These are phyloP conservation scores for Athrips mouffetella DNA, from an alignment of 2,888 invertebrate species.

Conservation along the genomic window DNA sequence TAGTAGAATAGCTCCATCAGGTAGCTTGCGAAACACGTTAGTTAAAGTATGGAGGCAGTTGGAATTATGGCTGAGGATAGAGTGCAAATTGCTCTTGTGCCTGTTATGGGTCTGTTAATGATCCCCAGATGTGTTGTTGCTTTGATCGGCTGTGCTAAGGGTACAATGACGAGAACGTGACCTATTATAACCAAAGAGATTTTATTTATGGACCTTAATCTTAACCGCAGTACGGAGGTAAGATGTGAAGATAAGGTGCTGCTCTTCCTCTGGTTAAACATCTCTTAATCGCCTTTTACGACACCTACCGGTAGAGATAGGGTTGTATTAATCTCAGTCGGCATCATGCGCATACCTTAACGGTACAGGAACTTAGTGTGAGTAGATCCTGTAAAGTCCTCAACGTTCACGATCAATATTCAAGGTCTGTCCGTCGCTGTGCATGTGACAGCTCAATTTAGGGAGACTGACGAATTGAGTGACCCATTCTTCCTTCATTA, in stretches of 20 bases:
- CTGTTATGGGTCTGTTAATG: background rate
- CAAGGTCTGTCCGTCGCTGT: background rate
- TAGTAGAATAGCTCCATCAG: too few species aligned
- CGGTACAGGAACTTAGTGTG: background rate
- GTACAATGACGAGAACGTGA: background rate
- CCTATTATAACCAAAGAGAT: too few species aligned
- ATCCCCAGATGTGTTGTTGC: background rate
- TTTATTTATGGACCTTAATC: too few species aligned
- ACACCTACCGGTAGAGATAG: too few species aligned
- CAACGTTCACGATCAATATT: constrained; percentile 3
- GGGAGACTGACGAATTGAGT: background rate
- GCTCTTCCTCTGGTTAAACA: too few species aligned
- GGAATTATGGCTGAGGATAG: background rate
- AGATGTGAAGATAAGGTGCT: too few species aligned
- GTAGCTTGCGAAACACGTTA: too few species aligned
- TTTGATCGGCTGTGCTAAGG: background rate
- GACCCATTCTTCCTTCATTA: background rate
- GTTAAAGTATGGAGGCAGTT: background rate
- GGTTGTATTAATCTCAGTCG: too few species aligned
- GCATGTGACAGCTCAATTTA: constrained; percentile 1
- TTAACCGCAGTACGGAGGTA: too few species aligned
- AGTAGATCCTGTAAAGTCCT: background rate
- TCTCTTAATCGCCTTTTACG: too few species aligned
- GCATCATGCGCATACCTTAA: too few species aligned
- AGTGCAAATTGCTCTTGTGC: background rate